Evolutionary conservation across 1,140 invertebrate genomes (phyloP).

Genomic region (Acyrthosiphon pisum): DNA sequence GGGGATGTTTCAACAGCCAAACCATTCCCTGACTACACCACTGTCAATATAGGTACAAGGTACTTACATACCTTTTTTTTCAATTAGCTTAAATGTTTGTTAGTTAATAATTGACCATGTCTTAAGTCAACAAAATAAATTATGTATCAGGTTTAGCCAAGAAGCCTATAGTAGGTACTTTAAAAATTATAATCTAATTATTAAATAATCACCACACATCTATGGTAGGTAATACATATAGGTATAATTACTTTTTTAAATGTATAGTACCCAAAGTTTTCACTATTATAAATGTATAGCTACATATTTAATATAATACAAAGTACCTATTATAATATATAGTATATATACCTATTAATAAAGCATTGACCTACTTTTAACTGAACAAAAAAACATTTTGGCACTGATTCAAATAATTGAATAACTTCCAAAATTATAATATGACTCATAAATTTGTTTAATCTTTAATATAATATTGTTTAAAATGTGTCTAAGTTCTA

Average conservation of each 20-base stretch:
- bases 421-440: slow-evolving; percentile 32
- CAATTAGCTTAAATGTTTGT: background rate
- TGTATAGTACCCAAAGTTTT: background rate
- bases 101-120: background rate
- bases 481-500: background rate
- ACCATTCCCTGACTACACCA: no score
- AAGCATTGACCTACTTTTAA: slow-evolving; percentile 24
- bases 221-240: background rate
- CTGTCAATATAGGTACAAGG: no score
- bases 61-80: background rate
- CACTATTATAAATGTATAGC: background rate
- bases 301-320: background rate
- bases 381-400: background rate
- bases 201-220: background rate
- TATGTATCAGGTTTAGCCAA: background rate
- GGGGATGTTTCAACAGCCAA: no score
- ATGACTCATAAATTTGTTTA: slow-evolving; percentile 1
- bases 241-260: background rate
- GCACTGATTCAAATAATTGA: slow-evolving; percentile 35
- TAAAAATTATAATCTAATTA: background rate
- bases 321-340: background rate
- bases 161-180: background rate
- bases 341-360: background rate
- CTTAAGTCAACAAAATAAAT: background rate
- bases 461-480: background rate